Evolutionary conservation across 2,888 invertebrate species (phyloP).

Genomic region (Carabus problematicus): DNA sequence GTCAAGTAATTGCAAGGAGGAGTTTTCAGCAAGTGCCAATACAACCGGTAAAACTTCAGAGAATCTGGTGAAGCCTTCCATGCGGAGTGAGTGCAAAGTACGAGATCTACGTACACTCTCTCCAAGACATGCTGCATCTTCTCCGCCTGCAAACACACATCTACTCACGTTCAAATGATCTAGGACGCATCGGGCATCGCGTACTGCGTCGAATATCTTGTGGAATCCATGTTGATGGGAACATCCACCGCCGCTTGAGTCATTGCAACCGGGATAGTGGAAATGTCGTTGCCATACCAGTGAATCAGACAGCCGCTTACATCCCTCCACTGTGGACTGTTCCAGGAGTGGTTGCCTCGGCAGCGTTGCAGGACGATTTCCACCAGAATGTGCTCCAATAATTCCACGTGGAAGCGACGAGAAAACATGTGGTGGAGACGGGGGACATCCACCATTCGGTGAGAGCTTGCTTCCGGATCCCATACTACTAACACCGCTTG

Average conservation of each 20-base stretch:
- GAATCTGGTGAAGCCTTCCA: conserved; percentile 63
- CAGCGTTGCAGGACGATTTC: conserved; percentile 60
- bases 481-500: conserved; percentile 61
- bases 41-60: conserved; percentile 65
- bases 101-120: conserved; percentile 63
- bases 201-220: conserved; percentile 54
- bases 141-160: conserved; percentile 61
- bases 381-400: conserved; percentile 59
- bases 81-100: conserved; percentile 62
- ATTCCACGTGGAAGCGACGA: conserved; percentile 62
- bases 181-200: conserved; percentile 62
- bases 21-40: conserved; percentile 63
- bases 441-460: conserved; percentile 51
- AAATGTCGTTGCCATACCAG: conserved; percentile 62
- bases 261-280: conserved; percentile 62
- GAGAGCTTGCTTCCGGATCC: conserved; percentile 56
- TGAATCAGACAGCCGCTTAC: conserved; percentile 64
- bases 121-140: conserved; percentile 65
- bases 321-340: conserved; percentile 55
- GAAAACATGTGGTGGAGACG: conserved; percentile 49
- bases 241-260: conserved; percentile 51
- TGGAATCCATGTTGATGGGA: conserved; percentile 48
- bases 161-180: conserved; percentile 65
- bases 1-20: conserved; percentile 63
- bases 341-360: conserved; percentile 60